Evolutionary conservation across 2,113 vertebrate genomes (phyloP).

Genomic region (Strigops habroptila): DNA sequence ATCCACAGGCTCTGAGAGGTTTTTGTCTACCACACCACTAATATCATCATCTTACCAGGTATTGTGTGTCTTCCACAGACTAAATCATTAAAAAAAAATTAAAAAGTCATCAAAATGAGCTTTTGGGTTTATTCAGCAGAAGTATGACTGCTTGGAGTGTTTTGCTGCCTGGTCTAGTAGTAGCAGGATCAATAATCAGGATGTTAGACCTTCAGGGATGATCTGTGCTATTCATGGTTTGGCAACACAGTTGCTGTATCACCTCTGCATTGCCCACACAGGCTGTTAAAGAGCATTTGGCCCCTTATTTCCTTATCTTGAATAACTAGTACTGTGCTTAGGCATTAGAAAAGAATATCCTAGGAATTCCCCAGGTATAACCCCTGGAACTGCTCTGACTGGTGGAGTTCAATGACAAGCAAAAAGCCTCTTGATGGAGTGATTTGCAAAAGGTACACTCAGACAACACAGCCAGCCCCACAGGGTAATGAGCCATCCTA

Average conservation of each 20-base stretch:
- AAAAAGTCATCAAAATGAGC: rapidly evolving
- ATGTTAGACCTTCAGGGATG: background rate
- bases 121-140: background rate
- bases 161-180: background rate
- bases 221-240: background rate
- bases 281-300: background rate
- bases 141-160: background rate
- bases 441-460: background rate
- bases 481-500: background rate
- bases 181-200: background rate
- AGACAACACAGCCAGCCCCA: background rate
- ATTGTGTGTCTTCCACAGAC: background rate
- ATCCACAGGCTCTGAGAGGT: background rate
- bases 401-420: background rate
- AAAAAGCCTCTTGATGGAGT: background rate
- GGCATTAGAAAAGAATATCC: background rate
- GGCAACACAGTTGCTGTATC: background rate
- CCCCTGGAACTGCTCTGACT: background rate
- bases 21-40: background rate
- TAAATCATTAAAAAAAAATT: background rate
- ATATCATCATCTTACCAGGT: background rate
- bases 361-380: background rate
- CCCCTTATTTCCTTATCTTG: background rate
- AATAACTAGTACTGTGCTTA: background rate
- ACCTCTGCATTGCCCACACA: background rate